Evolutionary conservation across 2,888 invertebrate genomes (phyloP).

Genomic region (Nymphalis urticae): DNA sequence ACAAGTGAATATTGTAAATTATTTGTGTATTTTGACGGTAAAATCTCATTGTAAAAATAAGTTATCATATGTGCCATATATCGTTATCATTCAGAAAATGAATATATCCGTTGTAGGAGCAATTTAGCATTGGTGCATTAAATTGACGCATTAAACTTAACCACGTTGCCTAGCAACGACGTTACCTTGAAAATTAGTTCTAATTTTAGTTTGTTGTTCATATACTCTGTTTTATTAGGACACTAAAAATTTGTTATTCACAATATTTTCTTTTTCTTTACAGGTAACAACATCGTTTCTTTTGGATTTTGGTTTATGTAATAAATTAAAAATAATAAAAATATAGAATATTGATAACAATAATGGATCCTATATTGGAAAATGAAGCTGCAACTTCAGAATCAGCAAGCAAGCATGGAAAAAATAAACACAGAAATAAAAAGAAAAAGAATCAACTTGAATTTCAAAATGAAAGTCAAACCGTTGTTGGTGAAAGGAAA

Average conservation of each 20-base stretch:
- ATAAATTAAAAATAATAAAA: constrained; percentile 54
- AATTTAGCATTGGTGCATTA: constrained; percentile 50
- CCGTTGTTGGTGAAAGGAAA: constrained; percentile 71
- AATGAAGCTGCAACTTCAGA: constrained; percentile 73
- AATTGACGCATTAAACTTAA: constrained; percentile 61
- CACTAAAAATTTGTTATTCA: constrained; percentile 1
- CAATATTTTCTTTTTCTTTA: constrained; percentile 49
- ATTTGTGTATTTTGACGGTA: neutral
- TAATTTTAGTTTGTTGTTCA: constrained; percentile 30
- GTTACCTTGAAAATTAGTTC: constrained; percentile 39
- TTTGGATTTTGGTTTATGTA: constrained; percentile 58
- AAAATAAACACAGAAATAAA: constrained; percentile 71
- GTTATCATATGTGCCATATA: neutral
- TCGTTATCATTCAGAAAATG: constrained; percentile 6
- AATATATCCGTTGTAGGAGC: constrained; percentile 10
- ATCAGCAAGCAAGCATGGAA: constrained; percentile 67
- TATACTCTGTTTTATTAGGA: neutral
- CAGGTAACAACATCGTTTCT: constrained; percentile 59
- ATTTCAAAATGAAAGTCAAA: constrained; percentile 62
- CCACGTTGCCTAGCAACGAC: constrained; percentile 69
- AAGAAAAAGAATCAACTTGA: constrained; percentile 66
- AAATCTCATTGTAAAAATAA: neutral
- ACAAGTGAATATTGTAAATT: constrained; percentile 9
- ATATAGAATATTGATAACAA: constrained; percentile 43
- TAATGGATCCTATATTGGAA: constrained; percentile 79